Percentiles rank a stretch among this genome's conserved stretches.
These are phyloP conservation scores for Dynastes hyllus DNA, from an alignment of 2,888 invertebrate species.

Conservation along the genomic window DNA sequence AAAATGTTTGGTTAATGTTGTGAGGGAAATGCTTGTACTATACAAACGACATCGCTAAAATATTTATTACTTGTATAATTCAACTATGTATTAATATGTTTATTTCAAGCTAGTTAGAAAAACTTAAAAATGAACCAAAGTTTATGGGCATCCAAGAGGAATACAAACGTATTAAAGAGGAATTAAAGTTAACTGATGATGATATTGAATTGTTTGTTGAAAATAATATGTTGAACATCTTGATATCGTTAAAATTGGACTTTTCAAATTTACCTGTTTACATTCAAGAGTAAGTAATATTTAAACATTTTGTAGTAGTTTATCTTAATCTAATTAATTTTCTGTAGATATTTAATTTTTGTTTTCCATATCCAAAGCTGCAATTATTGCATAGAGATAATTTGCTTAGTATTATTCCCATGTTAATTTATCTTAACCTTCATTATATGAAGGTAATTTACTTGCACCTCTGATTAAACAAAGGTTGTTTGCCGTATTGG, in stretches of 20 bases:
- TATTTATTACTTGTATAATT: neutral
- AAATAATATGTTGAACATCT: slow-evolving; percentile 76
- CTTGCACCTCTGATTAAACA: no score
- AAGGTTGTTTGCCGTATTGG: no score
- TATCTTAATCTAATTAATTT: neutral
- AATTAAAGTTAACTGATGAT: slow-evolving; percentile 67
- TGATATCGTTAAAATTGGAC: slow-evolving; percentile 79
- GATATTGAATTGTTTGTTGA: slow-evolving; percentile 81
- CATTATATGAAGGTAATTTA: no score
- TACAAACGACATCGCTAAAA: slow-evolving; percentile 78
- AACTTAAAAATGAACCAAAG: slow-evolving; percentile 57
- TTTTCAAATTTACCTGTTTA: slow-evolving; percentile 76
- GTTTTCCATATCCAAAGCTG: no score
- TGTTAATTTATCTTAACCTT: no score
- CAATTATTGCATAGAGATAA: no score
- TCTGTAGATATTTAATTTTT: neutral
- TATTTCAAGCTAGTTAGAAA: slow-evolving; percentile 58
- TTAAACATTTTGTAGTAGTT: neutral
- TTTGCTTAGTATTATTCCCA: no score
- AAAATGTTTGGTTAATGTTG: slow-evolving; percentile 75
- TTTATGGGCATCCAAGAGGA: slow-evolving; percentile 71
- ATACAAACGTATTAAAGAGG: slow-evolving; percentile 75
- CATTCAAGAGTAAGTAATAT: slow-evolving; percentile 61
- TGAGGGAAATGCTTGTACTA: slow-evolving; percentile 76
- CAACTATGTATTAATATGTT: neutral